phyloP scores from a whole-genome alignment of 2,797 vertebrate genomes.

The Picus viridis region DNA sequence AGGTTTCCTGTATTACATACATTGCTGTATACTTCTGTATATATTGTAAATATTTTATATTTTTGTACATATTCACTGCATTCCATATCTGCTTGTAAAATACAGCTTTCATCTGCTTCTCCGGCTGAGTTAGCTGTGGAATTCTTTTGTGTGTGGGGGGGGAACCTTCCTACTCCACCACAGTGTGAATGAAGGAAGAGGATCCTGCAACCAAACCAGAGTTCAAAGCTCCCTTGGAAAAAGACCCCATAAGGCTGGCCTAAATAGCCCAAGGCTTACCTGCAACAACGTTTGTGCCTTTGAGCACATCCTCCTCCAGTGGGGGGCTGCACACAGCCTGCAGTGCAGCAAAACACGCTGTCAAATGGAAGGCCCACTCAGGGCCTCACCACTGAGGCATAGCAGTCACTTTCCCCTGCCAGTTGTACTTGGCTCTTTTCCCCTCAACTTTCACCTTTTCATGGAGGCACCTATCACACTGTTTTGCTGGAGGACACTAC shows the following conservation, averaged over 20 bases:
- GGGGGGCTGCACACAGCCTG: accelerated
- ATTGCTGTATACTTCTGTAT: too few relatives aligned
- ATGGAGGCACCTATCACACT: background rate
- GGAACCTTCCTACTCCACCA: too few relatives aligned
- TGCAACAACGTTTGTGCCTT: background rate
- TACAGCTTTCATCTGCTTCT: too few relatives aligned
- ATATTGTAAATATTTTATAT: too few relatives aligned
- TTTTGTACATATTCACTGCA: too few relatives aligned
- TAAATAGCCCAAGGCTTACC: background rate
- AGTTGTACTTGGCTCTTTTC: background rate
- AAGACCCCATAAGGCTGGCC: background rate
- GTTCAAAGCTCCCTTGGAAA: background rate
- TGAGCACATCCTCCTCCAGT: background rate
- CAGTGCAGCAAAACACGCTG: background rate
- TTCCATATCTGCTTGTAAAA: too few relatives aligned
- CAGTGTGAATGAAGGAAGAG: background rate
- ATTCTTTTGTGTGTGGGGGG: too few relatives aligned
- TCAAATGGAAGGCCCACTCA: accelerated
- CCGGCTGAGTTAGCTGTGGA: too few relatives aligned
- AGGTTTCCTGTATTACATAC: too few relatives aligned
- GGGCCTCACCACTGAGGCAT: accelerated
- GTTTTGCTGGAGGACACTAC: background rate
- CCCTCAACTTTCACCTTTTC: background rate
- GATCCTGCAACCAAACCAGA: background rate
- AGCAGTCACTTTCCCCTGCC: background rate